These are phyloP conservation scores for Nudaria mundana DNA, from an alignment of 2,888 invertebrate genomes.

Conservation along the genomic window DNA sequence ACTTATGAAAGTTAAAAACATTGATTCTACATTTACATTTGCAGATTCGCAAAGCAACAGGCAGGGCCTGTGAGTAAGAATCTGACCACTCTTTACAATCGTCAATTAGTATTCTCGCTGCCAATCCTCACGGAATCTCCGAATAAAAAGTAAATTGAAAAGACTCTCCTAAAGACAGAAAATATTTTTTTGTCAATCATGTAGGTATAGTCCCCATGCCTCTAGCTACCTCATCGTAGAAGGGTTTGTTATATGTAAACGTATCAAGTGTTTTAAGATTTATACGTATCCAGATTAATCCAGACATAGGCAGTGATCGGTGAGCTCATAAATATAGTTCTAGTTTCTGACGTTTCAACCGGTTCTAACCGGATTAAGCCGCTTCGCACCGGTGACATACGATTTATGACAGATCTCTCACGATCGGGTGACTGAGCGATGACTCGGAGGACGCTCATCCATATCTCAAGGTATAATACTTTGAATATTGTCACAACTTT, in stretches of 20 bases:
- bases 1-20: no score
- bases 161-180: neutral
- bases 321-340: constrained; percentile 36
- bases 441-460: neutral
- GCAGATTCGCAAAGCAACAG: neutral
- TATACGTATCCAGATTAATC: constrained; percentile 29
- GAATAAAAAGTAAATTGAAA: no score
- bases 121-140: no score
- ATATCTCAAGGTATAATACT: neutral
- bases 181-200: no score
- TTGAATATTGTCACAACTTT: neutral
- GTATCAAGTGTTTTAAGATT: no score
- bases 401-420: constrained; percentile 24
- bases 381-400: constrained; percentile 10
- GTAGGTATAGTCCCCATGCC: no score
- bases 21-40: neutral
- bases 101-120: no score
- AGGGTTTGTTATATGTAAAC: no score
- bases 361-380: constrained; percentile 13
- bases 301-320: constrained; percentile 11
- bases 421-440: constrained; percentile 30
- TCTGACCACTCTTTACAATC: no score
- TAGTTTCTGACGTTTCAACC: constrained; percentile 25
- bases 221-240: no score
- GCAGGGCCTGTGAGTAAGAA: no score